These are phyloP conservation scores for Brotula barbata DNA, from an alignment of 2,797 vertebrate genomes.

Conservation along the genomic window DNA sequence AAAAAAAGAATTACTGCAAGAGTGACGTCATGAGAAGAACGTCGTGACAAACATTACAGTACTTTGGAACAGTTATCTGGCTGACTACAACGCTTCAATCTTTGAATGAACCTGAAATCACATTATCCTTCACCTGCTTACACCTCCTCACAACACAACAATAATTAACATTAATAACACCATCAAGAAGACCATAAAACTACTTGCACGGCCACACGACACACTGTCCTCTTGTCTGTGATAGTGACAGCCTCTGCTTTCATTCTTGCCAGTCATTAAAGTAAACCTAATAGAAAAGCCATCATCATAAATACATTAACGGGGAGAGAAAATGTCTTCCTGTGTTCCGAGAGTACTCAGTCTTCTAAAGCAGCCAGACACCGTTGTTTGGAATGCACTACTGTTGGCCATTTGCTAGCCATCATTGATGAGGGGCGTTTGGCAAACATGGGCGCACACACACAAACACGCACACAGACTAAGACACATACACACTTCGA, in stretches of 20 bases:
- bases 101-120: no score
- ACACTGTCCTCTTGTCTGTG: conserved; percentile 38
- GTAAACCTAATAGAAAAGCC: conserved; percentile 77
- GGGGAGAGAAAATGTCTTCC: conserved; percentile 72
- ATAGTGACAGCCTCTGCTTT: conserved; percentile 63
- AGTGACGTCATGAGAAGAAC: no score
- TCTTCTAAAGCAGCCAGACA: conserved; percentile 74
- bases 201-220: neutral
- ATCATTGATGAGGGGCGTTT: conserved; percentile 75
- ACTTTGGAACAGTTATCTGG: no score
- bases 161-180: neutral
- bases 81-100: no score
- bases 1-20: no score
- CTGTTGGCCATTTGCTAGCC: conserved; percentile 73
- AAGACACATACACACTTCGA: conserved; percentile 23
- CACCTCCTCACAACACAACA: conserved; percentile 6
- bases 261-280: conserved; percentile 71
- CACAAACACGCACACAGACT: conserved; percentile 21
- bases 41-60: no score
- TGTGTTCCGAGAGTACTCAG: conserved; percentile 68
- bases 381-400: conserved; percentile 69
- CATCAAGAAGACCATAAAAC: conserved; percentile 14
- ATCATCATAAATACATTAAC: conserved; percentile 79
- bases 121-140: no score
- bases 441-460: conserved; percentile 55